phyloP scores from a whole-genome alignment of 1,140 invertebrate species.

The Conopomorpha cramerella region DNA sequence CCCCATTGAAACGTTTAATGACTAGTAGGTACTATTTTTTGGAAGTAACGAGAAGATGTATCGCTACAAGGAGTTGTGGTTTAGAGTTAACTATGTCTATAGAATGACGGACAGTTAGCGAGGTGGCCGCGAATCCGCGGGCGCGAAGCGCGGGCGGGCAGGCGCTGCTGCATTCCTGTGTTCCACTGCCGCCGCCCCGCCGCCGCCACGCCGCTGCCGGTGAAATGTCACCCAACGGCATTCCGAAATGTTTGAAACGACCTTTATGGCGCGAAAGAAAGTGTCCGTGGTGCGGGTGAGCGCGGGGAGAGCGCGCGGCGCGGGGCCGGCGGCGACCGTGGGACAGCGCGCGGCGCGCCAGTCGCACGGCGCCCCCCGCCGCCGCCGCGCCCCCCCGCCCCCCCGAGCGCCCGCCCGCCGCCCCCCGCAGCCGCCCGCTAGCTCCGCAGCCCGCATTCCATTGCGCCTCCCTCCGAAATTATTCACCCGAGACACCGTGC shows the following conservation, averaged over 20 bases:
- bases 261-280: slow-evolving; percentile 60
- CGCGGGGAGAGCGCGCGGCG: slow-evolving; percentile 4
- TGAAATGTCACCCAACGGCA: slow-evolving; percentile 57
- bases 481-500: slow-evolving; percentile 41
- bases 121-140: neutral
- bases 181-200: neutral
- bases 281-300: slow-evolving; percentile 21
- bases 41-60: too few species aligned
- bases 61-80: too few species aligned
- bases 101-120: too few species aligned
- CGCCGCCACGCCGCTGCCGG: slow-evolving; percentile 26
- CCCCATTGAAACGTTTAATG: too few species aligned
- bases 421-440: slow-evolving; percentile 50
- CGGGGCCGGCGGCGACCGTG: slow-evolving; percentile 39
- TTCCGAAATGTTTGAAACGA: slow-evolving; percentile 60
- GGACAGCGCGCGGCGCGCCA: slow-evolving; percentile 52
- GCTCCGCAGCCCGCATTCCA: slow-evolving; percentile 45
- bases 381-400: slow-evolving; percentile 13
- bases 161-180: neutral
- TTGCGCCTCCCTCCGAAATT: slow-evolving; percentile 53
- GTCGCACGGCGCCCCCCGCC: slow-evolving; percentile 47
- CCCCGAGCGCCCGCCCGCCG: slow-evolving; percentile 26
- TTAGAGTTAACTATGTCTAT: too few species aligned
- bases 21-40: too few species aligned
- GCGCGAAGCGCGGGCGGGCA: neutral